These are phyloP conservation scores for Trematomus bernacchii DNA, from an alignment of 2,797 vertebrate genomes.

Conservation along the genomic window DNA sequence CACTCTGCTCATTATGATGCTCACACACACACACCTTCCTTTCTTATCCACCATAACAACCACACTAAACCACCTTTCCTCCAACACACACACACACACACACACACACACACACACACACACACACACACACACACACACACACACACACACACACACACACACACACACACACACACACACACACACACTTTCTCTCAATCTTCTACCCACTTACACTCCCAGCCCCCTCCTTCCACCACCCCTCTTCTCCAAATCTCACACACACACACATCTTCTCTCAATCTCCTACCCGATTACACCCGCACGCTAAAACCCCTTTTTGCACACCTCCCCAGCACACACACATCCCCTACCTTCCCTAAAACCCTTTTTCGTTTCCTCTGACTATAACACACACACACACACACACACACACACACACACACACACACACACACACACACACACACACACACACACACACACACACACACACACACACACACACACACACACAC, in stretches of 20 bases:
- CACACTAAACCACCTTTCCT: constrained; percentile 63
- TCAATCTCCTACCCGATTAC: constrained; percentile 76
- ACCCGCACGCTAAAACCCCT: constrained; percentile 70
- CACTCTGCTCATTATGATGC: constrained; percentile 64
- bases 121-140: constrained; percentile 51
- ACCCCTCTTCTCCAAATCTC: constrained; percentile 46
- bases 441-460: constrained; percentile 47
- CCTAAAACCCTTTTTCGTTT: constrained; percentile 75
- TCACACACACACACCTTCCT: constrained; percentile 41
- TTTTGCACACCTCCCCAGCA: constrained; percentile 67
- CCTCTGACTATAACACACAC: constrained; percentile 59
- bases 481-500: neutral
- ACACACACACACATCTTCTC: constrained; percentile 46
- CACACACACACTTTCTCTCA: constrained; percentile 49
- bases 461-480: constrained; percentile 49
- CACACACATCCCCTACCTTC: constrained; percentile 73
- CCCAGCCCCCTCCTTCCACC: constrained; percentile 35
- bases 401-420: constrained; percentile 6
- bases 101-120: constrained; percentile 55
- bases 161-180: constrained; percentile 31
- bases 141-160: constrained; percentile 29
- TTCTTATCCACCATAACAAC: constrained; percentile 59
- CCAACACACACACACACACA: constrained; percentile 44
- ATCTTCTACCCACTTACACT: constrained; percentile 62
- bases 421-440: too few relatives aligned